A percentile compares a stretch with the other conserved stretches of the same genome.
Conservation (phyloP, 2,888 invertebrate species). For the Polyommatus iphigenia region DNA sequence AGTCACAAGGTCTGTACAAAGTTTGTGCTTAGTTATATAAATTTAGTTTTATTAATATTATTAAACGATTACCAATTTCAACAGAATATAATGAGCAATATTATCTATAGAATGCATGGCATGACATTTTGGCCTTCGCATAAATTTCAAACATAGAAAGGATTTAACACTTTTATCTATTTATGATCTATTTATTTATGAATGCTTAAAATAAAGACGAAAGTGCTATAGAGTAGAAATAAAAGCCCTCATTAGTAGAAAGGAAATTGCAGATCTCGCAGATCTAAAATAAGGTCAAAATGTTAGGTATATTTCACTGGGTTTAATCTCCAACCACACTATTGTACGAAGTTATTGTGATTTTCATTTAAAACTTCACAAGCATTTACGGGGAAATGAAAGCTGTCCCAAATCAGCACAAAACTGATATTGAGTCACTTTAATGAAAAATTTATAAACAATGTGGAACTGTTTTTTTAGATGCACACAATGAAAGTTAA, state of each 20-base stretch:
- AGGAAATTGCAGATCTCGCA: conserved; percentile 75
- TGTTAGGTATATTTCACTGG: conserved; percentile 58
- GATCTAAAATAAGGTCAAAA: conserved; percentile 75
- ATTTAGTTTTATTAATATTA: too few species aligned
- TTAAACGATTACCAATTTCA: too few species aligned
- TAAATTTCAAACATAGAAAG: background rate
- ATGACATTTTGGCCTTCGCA: background rate
- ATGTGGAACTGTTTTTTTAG: conserved; percentile 5
- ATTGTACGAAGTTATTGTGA: conserved; percentile 50
- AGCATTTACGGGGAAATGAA: conserved; percentile 32
- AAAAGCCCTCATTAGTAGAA: conserved; percentile 75
- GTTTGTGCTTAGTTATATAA: too few species aligned
- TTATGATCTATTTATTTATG: conserved; percentile 34
- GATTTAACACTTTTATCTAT: background rate
- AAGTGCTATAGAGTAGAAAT: conserved; percentile 58
- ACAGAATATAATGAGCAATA: background rate
- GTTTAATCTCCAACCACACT: conserved; percentile 51
- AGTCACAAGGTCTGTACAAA: too few species aligned
- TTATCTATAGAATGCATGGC: background rate
- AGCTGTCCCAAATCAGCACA: conserved; percentile 30
- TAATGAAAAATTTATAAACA: conserved; percentile 27
- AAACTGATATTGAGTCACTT: conserved; percentile 30
- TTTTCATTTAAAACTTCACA: conserved; percentile 43
- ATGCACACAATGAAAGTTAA: background rate
- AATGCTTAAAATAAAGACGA: conserved; percentile 29